Percentiles rank a stretch among this genome's conserved stretches.
phyloP scores from a whole-genome alignment of 2,888 invertebrate genomes.

The Gisinianus flammeolus region DNA sequence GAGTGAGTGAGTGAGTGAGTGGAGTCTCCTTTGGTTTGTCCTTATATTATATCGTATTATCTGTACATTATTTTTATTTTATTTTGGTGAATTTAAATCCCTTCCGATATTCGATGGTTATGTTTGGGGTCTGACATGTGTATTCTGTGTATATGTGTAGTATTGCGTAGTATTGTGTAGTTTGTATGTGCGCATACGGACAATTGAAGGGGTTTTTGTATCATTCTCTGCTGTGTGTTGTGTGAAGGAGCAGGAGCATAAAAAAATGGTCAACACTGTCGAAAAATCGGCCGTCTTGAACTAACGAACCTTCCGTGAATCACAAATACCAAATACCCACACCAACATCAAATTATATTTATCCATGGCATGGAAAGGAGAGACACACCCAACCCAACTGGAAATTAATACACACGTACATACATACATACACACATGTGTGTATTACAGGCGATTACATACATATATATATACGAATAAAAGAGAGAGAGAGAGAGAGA shows the following conservation, averaged over 20 bases:
- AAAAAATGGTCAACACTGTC: constrained; percentile 33
- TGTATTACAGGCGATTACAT: neutral
- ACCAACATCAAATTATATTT: constrained; percentile 49
- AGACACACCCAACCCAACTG: constrained; percentile 41
- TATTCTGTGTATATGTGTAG: neutral
- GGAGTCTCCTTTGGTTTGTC: too few species aligned
- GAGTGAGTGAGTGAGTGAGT: neutral
- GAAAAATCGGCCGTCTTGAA: constrained; percentile 57
- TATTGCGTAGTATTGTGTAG: too few species aligned
- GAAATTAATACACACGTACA: constrained; percentile 40
- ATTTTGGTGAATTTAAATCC: too few species aligned
- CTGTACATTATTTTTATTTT: too few species aligned
- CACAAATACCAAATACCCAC: constrained; percentile 37
- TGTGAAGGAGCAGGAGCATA: neutral
- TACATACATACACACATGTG: too few species aligned
- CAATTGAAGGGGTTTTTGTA: neutral
- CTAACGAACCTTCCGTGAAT: constrained; percentile 57
- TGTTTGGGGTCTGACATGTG: neutral
- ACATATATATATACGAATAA: neutral
- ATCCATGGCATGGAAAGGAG: constrained; percentile 44
- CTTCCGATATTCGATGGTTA: neutral
- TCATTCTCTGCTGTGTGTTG: neutral
- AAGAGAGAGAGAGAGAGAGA: neutral
- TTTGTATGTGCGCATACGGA: neutral
- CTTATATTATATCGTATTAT: too few species aligned